Evolutionary conservation across 2,113 vertebrate species (phyloP).

Genomic region (Spheniscus mendiculus): DNA sequence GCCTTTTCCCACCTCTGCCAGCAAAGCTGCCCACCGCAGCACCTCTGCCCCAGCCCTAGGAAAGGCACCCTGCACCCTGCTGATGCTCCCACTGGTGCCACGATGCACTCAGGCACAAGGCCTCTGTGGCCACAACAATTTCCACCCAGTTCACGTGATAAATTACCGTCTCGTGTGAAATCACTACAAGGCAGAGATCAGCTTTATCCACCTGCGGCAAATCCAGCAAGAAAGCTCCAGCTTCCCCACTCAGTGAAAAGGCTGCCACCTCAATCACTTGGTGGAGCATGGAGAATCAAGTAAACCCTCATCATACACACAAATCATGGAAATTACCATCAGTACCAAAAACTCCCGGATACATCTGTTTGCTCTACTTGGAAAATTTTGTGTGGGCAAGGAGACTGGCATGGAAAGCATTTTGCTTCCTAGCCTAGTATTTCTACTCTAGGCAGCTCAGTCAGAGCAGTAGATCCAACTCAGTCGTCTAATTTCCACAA

Average conservation of each 20-base stretch:
- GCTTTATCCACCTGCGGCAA: background rate
- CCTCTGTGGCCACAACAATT: accelerated
- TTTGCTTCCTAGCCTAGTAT: background rate
- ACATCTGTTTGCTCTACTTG: background rate
- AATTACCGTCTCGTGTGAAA: background rate
- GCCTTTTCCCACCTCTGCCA: background rate
- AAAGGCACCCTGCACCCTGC: background rate
- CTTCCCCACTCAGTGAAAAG: background rate
- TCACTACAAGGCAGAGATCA: background rate
- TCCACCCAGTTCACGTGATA: background rate
- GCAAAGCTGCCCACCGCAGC: background rate
- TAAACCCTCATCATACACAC: background rate
- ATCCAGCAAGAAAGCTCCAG: background rate
- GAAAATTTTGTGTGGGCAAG: background rate
- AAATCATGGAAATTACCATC: background rate
- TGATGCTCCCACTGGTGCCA: background rate
- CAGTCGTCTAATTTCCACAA: background rate
- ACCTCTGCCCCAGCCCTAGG: background rate
- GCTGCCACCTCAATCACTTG: background rate
- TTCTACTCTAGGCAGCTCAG: background rate
- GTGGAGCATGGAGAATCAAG: background rate
- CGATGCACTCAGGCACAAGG: accelerated
- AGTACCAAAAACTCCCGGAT: background rate
- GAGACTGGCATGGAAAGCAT: background rate
- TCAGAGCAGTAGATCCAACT: background rate